Percentiles rank a stretch among this genome's conserved stretches.
phyloP scores from a whole-genome alignment of 2,113 vertebrate genomes.

The Camarhynchus parvulus region DNA sequence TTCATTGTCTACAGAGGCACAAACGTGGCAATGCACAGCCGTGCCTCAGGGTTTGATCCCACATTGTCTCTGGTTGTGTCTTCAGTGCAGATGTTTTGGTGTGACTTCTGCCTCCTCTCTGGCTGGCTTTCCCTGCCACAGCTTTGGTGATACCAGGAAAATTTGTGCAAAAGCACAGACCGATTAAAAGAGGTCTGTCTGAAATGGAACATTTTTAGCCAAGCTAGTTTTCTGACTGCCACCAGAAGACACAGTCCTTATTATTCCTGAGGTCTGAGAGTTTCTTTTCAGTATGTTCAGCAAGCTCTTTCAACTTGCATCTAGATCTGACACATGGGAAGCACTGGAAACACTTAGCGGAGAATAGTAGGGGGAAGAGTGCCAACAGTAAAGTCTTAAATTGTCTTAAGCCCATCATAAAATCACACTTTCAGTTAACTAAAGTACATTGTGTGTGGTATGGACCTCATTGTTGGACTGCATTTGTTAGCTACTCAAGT shows the following conservation, averaged over 20 bases:
- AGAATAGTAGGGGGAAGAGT: neutral
- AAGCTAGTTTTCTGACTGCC: neutral
- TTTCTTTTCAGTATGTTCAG: neutral
- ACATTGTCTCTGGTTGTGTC: neutral
- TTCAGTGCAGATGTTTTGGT: neutral
- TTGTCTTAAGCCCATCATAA: conserved; percentile 35
- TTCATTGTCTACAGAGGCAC: neutral
- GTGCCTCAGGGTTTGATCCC: neutral
- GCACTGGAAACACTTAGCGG: conserved; percentile 31
- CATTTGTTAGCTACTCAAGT: conserved; percentile 1
- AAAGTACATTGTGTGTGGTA: neutral
- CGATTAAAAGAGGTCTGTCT: neutral
- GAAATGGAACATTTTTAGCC: neutral
- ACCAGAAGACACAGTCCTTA: neutral
- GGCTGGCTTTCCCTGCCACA: neutral
- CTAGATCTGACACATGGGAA: neutral
- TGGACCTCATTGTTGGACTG: neutral
- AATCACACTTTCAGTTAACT: conserved; percentile 29
- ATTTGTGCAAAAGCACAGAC: neutral
- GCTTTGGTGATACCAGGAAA: neutral
- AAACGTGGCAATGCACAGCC: neutral
- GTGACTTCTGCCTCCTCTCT: neutral
- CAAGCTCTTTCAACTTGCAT: neutral
- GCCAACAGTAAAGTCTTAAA: conserved; percentile 24
- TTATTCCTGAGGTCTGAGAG: neutral